These are phyloP conservation scores for Oligia latruncula DNA, from an alignment of 2,888 invertebrate species.

Conservation along the genomic window DNA sequence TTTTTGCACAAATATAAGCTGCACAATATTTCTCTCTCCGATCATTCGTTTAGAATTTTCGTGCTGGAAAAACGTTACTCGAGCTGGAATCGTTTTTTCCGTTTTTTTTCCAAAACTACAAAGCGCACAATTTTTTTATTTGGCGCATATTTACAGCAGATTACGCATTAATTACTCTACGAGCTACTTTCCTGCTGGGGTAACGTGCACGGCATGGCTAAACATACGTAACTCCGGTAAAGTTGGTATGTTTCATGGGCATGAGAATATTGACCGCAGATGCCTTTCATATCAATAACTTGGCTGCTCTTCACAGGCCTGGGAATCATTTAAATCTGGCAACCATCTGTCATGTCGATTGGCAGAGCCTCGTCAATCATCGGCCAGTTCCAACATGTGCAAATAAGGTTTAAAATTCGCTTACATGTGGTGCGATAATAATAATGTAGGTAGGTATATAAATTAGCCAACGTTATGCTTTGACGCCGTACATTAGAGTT, in stretches of 20 bases:
- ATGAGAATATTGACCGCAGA: not conserved
- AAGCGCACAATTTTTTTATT: too few species aligned
- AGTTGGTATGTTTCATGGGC: not conserved
- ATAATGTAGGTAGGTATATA: not conserved
- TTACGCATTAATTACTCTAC: too few species aligned
- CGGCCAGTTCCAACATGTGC: conserved; percentile 21
- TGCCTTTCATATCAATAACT: not conserved
- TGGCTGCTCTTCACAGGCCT: not conserved
- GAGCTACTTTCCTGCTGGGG: too few species aligned
- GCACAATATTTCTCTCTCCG: too few species aligned
- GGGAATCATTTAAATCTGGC: conserved; percentile 35
- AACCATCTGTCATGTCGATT: conserved; percentile 26
- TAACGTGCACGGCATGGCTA: not conserved
- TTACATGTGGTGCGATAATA: conserved; percentile 10
- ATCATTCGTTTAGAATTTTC: too few species aligned
- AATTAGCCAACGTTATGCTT: not conserved
- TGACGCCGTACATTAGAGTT: conserved; percentile 14
- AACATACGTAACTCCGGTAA: not conserved
- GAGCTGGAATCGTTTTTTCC: too few species aligned
- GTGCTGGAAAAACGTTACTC: too few species aligned
- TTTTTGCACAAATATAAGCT: too few species aligned
- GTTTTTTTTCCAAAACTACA: too few species aligned
- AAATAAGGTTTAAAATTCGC: conserved; percentile 14
- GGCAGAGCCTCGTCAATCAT: conserved; percentile 31
- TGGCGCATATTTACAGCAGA: too few species aligned